Conservation (phyloP, 2,113 vertebrate species). For the Thryonomys swinderianus region DNA sequence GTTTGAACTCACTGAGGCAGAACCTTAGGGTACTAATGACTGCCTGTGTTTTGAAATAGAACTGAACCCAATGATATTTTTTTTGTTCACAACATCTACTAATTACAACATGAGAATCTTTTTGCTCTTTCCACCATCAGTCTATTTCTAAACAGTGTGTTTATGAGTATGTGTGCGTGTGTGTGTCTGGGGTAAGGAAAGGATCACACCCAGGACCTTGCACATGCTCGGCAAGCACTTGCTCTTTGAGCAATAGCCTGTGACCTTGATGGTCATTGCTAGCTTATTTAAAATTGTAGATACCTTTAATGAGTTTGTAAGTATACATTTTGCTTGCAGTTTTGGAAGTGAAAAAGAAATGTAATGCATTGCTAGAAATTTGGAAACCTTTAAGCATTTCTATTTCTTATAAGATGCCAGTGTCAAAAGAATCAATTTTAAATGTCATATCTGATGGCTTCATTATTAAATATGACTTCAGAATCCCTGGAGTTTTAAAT, state of each 20-base stretch:
- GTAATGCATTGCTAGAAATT: not conserved
- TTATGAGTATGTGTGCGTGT: not conserved
- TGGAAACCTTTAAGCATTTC: not conserved
- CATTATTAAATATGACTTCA: slow-evolving; percentile 30
- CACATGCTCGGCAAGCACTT: not conserved
- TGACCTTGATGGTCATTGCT: not conserved
- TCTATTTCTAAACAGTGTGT: not conserved
- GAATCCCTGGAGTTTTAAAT: slow-evolving; percentile 10
- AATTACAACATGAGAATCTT: not conserved
- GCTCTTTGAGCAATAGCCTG: not conserved
- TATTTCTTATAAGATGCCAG: not conserved
- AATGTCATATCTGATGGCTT: not conserved
- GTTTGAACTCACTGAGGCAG: not conserved
- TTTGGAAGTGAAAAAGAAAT: slow-evolving; percentile 21
- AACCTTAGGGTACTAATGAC: not conserved
- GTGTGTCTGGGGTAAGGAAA: too few species aligned
- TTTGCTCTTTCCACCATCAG: not conserved
- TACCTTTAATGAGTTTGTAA: not conserved
- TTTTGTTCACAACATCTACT: slow-evolving; percentile 50
- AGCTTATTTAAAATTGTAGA: not conserved
- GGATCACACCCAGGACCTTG: not conserved
- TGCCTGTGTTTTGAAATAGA: slow-evolving; percentile 45
- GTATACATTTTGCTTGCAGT: not conserved
- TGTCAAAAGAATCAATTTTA: not conserved
- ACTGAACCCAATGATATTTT: not conserved